Percentiles rank a stretch among this genome's conserved stretches.
Conservation (phyloP, 2,888 invertebrate genomes). For the Adelphocoris suturalis region DNA sequence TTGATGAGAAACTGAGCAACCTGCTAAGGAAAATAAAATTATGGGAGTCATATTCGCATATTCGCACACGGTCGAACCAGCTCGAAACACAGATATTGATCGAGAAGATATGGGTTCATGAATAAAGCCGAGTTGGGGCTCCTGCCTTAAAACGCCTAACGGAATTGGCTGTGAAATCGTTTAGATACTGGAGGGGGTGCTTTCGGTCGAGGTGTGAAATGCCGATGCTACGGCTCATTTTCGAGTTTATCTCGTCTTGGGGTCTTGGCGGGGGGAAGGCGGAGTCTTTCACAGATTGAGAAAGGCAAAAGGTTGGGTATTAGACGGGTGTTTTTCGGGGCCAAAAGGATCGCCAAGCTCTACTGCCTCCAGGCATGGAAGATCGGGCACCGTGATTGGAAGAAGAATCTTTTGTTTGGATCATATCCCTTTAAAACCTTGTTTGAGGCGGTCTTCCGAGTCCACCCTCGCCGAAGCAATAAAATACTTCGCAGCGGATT, state of each 20-base stretch:
- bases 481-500: conserved; percentile 54
- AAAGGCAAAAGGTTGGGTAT: neutral
- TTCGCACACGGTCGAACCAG: neutral
- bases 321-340: neutral
- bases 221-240: conserved; percentile 62
- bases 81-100: neutral
- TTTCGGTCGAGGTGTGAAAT: conserved; percentile 55
- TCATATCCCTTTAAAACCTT: conserved; percentile 32
- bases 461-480: conserved; percentile 35
- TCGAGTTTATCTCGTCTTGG: neutral
- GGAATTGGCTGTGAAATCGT: conserved; percentile 54
- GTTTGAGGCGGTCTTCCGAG: conserved; percentile 9
- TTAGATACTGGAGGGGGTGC: conserved; percentile 22
- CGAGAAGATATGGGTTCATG: conserved; percentile 52
- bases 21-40: too few relatives aligned
- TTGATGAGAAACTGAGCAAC: too few relatives aligned
- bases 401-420: conserved; percentile 41
- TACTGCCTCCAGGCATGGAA: neutral
- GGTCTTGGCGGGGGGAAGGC: neutral
- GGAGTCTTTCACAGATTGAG: neutral
- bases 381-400: conserved; percentile 28
- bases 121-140: conserved; percentile 5
- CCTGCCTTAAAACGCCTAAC: conserved; percentile 24
- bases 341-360: neutral
- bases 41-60: neutral